Conservation (phyloP, 2,797 vertebrate species). For the Notolabrus celidotus region DNA sequence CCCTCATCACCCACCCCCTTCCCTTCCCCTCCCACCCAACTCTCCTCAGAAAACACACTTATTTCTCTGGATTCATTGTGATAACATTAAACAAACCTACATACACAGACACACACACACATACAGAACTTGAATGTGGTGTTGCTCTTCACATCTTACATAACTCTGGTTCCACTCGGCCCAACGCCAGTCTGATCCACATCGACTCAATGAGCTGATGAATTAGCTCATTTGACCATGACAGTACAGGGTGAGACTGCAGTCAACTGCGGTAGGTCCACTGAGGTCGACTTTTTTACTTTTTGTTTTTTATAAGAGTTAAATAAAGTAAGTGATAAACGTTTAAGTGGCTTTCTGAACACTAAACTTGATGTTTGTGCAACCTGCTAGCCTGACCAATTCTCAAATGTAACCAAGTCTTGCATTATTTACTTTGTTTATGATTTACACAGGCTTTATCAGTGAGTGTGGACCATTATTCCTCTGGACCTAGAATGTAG, state of each 20-base stretch:
- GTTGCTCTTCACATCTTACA: conserved; percentile 13
- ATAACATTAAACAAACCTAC: conserved; percentile 48
- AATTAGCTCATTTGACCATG: conserved; percentile 12
- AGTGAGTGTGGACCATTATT: too few species aligned
- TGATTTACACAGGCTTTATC: too few species aligned
- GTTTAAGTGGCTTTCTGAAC: fast-evolving
- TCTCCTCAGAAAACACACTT: conserved; percentile 14
- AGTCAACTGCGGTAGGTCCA: neutral
- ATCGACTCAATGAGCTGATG: conserved; percentile 3
- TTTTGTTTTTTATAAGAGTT: neutral
- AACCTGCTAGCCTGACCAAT: too few species aligned
- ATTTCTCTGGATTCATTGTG: neutral
- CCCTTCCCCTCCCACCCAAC: neutral
- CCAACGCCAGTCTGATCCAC: neutral
- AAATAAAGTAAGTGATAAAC: neutral
- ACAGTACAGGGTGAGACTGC: neutral
- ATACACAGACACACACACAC: conserved; percentile 11
- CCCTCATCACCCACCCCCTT: conserved; percentile 28
- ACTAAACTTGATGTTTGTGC: too few species aligned
- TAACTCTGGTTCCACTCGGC: conserved; percentile 5
- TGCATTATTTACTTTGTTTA: too few species aligned
- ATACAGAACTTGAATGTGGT: neutral
- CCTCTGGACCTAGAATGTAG: too few species aligned
- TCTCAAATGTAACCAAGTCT: too few species aligned
- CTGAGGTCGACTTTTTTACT: neutral